These are phyloP conservation scores for Araneus ventricosus DNA, from an alignment of 1,140 invertebrate species.

Conservation along the genomic window DNA sequence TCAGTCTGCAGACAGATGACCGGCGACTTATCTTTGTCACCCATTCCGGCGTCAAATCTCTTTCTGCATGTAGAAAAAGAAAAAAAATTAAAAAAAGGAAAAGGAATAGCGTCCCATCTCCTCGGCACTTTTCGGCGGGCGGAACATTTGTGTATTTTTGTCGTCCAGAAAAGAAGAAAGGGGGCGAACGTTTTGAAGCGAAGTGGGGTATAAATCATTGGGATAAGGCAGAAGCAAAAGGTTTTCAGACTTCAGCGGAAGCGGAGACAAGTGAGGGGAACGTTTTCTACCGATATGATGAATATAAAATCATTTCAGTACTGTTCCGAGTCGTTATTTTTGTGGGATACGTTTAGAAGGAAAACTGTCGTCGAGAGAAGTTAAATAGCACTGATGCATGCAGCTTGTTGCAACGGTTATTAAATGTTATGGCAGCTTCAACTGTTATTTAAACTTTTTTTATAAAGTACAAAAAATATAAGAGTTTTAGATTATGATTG, in stretches of 20 bases:
- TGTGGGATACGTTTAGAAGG: background rate
- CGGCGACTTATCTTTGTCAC: slow-evolving; percentile 75
- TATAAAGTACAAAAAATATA: no score
- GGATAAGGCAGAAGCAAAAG: background rate
- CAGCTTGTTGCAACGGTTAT: no score
- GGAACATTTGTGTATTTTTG: slow-evolving; percentile 44
- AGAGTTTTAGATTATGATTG: no score
- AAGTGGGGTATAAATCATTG: slow-evolving; percentile 26
- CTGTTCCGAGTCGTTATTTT: background rate
- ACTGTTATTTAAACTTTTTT: no score
- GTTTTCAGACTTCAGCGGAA: slow-evolving; percentile 13
- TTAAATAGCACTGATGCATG: no score
- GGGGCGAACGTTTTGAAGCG: background rate
- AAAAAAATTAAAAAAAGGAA: background rate
- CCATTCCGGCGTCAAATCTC: slow-evolving; percentile 71
- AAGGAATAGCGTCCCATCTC: background rate
- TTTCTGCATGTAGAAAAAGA: background rate
- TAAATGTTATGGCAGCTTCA: no score
- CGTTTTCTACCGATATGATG: slow-evolving; percentile 4
- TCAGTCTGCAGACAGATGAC: slow-evolving; percentile 74
- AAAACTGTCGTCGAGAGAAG: background rate
- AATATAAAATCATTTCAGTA: background rate
- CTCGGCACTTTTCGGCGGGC: background rate
- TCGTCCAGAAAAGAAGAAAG: background rate
- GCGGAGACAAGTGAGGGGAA: background rate